Conservation (phyloP, 2,797 vertebrate genomes). For the Hyperoplus immaculatus region DNA sequence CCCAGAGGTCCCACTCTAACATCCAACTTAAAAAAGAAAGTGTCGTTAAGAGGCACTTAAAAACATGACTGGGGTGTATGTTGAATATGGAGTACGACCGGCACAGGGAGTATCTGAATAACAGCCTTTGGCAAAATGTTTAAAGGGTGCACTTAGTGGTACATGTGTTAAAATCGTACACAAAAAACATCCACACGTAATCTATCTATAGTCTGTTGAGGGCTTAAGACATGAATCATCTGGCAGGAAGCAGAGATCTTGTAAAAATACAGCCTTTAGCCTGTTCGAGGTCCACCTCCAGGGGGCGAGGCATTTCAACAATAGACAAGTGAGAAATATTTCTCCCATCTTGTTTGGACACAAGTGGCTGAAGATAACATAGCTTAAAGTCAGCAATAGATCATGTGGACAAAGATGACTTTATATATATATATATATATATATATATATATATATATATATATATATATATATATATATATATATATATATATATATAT, state of each 20-base stretch:
- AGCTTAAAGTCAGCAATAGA: conserved; percentile 57
- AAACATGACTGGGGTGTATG: neutral
- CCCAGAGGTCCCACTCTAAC: conserved; percentile 9
- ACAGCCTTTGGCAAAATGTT: conserved; percentile 26
- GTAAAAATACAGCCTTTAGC: neutral
- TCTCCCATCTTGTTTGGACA: conserved; percentile 33
- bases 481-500: neutral
- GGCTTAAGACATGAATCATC: conserved; percentile 17
- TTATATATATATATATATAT: neutral
- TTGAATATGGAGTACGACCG: conserved; percentile 14
- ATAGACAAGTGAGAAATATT: conserved; percentile 30
- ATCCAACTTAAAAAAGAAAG: conserved; percentile 33
- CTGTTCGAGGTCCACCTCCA: conserved; percentile 5
- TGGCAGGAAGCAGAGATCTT: conserved; percentile 12
- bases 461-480: neutral
- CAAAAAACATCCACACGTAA: neutral
- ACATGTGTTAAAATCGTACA: neutral
- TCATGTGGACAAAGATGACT: conserved; percentile 38
- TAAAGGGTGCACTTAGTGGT: conserved; percentile 22
- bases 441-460: conserved; percentile 7
- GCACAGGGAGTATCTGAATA: conserved; percentile 12
- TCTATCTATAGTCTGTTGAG: neutral
- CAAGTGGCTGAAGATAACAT: conserved; percentile 40
- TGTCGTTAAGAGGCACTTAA: conserved; percentile 20
- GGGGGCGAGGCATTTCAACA: neutral